Evolutionary conservation across 2,888 invertebrate species (phyloP).

Genomic region (Caenorhabditis auriculariae): DNA sequence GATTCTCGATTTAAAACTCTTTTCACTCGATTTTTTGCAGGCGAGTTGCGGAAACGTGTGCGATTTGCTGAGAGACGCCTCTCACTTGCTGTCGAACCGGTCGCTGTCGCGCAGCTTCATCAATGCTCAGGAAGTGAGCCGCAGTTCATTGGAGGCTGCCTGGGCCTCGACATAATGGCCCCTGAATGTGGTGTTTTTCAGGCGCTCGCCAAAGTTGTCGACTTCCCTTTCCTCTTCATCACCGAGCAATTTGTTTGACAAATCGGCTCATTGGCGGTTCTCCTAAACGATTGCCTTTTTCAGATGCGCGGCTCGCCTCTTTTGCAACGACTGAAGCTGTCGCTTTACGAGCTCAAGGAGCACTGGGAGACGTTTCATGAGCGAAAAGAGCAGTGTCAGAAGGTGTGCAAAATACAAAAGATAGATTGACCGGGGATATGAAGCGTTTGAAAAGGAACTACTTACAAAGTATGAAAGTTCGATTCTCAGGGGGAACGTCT

Average conservation of each 20-base stretch:
- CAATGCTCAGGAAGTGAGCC: conserved; percentile 68
- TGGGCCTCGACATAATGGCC: no score
- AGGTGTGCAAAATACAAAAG: conserved; percentile 60
- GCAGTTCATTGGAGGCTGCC: background rate
- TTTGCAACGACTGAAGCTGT: conserved; percentile 82
- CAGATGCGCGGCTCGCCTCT: conserved; percentile 66
- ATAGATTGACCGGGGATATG: no score
- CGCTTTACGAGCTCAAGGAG: conserved; percentile 88
- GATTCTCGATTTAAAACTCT: no score
- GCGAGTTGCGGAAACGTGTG: conserved; percentile 80
- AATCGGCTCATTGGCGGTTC: background rate
- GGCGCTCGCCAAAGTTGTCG: conserved; percentile 70
- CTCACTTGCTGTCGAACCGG: conserved; percentile 71
- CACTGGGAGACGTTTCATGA: conserved; percentile 93
- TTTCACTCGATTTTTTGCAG: no score
- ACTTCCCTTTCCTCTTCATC: conserved; percentile 80
- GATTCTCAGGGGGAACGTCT: no score
- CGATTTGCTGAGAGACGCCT: conserved; percentile 76
- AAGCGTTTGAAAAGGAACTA: no score
- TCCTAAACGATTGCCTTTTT: conserved; percentile 6
- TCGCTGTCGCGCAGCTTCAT: conserved; percentile 64
- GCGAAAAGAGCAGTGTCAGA: conserved; percentile 80
- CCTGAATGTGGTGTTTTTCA: background rate
- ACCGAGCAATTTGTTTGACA: conserved; percentile 69
- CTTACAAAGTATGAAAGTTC: no score